phyloP scores from a whole-genome alignment of 2,113 vertebrate genomes.

The Halcyon senegalensis region DNA sequence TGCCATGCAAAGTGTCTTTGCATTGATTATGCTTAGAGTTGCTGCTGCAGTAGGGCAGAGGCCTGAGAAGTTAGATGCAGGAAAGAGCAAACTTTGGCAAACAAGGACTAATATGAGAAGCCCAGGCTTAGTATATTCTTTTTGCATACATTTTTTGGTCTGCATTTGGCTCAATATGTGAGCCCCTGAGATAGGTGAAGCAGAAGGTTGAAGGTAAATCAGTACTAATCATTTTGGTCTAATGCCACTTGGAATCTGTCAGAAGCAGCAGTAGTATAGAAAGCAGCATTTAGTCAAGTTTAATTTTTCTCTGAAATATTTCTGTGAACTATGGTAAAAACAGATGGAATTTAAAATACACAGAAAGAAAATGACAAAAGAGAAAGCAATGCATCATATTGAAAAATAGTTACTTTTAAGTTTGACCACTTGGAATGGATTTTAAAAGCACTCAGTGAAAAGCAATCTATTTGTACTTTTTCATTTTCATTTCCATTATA shows the following conservation, averaged over 20 bases:
- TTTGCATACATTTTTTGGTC: not conserved
- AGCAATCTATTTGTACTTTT: not conserved
- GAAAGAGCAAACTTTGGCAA: not conserved
- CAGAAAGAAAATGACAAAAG: not conserved
- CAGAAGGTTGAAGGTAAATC: not conserved
- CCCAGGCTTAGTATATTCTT: not conserved
- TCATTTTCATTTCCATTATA: not conserved
- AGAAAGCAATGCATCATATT: not conserved
- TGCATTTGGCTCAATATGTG: not conserved
- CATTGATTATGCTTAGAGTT: not conserved
- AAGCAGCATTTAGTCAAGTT: not conserved
- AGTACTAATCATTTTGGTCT: not conserved
- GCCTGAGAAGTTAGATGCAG: not conserved
- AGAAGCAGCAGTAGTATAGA: not conserved
- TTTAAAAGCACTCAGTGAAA: not conserved
- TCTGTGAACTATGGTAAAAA: not conserved
- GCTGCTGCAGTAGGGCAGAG: not conserved
- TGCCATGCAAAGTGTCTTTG: not conserved
- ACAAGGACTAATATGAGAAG: not conserved
- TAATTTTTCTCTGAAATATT: constrained; percentile 9
- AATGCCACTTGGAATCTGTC: not conserved
- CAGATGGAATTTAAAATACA: not conserved
- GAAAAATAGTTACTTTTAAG: not conserved
- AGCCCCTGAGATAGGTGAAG: not conserved
- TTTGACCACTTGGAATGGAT: not conserved